A percentile compares a stretch with the other conserved stretches of the same genome.
Evolutionary conservation across 2,113 vertebrate species (phyloP).

Genomic region (Brachypodius melanocephalos): DNA sequence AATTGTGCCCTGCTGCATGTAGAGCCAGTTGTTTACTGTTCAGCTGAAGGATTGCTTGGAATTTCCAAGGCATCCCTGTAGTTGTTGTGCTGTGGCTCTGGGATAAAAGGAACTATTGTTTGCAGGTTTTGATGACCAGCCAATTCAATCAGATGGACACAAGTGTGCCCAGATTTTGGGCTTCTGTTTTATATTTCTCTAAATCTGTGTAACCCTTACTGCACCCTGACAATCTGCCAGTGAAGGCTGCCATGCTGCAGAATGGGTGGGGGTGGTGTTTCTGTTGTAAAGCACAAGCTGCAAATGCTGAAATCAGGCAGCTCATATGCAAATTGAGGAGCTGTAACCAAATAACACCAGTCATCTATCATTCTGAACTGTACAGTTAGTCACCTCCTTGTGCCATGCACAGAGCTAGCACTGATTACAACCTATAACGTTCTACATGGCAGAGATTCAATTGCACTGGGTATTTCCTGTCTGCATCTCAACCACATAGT

Average conservation of each 20-base stretch:
- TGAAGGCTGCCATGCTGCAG: neutral
- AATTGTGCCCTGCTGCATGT: neutral
- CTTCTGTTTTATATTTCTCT: neutral
- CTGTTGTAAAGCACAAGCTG: neutral
- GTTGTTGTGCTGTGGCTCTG: neutral
- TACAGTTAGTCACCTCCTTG: neutral
- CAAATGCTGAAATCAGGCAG: neutral
- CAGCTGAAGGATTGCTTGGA: constrained; percentile 14
- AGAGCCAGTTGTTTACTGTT: neutral
- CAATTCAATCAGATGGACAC: constrained; percentile 6
- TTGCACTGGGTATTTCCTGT: neutral
- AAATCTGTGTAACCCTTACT: constrained; percentile 7
- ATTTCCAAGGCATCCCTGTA: neutral
- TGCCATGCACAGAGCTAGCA: neutral
- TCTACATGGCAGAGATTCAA: neutral
- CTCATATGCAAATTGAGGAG: neutral
- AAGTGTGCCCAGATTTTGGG: neutral
- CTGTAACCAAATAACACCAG: neutral
- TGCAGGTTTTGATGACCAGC: constrained; percentile 1
- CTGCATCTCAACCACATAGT: neutral
- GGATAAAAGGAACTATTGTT: constrained; percentile 26
- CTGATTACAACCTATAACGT: neutral
- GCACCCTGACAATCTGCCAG: neutral
- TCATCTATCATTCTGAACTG: neutral
- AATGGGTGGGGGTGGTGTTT: neutral